Evolutionary conservation across 2,113 vertebrate genomes (phyloP).

Genomic region (Pseudolaguvia tuberculata): DNA sequence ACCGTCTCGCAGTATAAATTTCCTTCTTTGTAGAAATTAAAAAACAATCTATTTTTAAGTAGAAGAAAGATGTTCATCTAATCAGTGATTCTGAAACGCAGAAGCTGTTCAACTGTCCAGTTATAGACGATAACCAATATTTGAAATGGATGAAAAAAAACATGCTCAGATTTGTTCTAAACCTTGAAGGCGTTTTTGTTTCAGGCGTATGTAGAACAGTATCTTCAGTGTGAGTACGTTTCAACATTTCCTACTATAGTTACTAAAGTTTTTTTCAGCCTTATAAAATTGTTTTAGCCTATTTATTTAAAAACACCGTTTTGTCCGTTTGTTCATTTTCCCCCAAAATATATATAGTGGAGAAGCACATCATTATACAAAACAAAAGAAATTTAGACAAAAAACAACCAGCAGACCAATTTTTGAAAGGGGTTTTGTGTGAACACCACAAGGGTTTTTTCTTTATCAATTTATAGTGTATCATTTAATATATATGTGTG

Average conservation of each 20-base stretch:
- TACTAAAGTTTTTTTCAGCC: too few relatives aligned
- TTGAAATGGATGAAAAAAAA: too few relatives aligned
- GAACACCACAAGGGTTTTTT: too few relatives aligned
- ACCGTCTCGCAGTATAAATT: slow-evolving; percentile 11
- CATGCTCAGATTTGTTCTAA: too few relatives aligned
- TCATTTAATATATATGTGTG: too few relatives aligned
- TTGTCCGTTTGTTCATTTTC: neutral
- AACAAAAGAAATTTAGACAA: too few relatives aligned
- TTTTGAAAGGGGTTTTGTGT: neutral
- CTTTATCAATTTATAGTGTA: too few relatives aligned
- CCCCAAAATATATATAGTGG: neutral
- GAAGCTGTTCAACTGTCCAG: neutral
- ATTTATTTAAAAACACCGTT: neutral
- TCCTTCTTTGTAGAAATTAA: slow-evolving; percentile 14
- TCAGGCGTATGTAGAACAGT: neutral
- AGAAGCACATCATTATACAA: neutral
- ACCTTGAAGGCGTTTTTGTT: too few relatives aligned
- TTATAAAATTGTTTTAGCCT: neutral
- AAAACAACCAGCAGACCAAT: too few relatives aligned
- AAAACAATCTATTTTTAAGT: slow-evolving; percentile 34
- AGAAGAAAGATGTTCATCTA: neutral
- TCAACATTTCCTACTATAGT: neutral
- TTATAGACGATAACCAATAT: neutral
- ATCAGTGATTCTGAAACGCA: neutral
- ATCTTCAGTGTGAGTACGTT: neutral